Percentiles rank a stretch among this genome's conserved stretches.
phyloP scores from a whole-genome alignment of 1,140 invertebrate species.

The Lasaia peninsularis region DNA sequence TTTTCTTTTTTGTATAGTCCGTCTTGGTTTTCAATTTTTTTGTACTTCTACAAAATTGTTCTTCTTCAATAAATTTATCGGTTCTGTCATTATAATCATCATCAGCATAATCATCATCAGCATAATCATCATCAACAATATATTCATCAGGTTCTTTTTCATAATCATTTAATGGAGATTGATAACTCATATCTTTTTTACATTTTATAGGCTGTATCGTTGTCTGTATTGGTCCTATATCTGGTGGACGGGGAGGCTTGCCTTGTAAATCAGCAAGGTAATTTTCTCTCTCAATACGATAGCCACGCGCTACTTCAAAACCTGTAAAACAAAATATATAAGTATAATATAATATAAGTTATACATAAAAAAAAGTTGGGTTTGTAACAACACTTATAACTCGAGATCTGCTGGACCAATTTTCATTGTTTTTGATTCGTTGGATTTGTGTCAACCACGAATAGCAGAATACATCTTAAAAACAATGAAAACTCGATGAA shows the following conservation, averaged over 20 bases:
- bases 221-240: slow-evolving; percentile 31
- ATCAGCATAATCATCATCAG: no score
- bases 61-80: no score
- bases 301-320: slow-evolving; percentile 76
- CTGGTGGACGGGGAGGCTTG: slow-evolving; percentile 32
- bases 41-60: background rate
- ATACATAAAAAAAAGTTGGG: no score
- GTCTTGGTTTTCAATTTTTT: background rate
- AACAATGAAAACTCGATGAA: no score
- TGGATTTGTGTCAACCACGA: no score
- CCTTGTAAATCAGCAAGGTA: slow-evolving; percentile 64
- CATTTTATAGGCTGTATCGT: slow-evolving; percentile 33
- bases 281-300: slow-evolving; percentile 77
- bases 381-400: no score
- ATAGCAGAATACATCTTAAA: no score
- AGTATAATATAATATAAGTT: no score
- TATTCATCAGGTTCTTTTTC: slow-evolving; percentile 12
- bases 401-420: no score
- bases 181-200: slow-evolving; percentile 17
- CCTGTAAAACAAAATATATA: background rate
- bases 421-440: no score
- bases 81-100: no score
- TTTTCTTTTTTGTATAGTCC: background rate
- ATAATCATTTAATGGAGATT: slow-evolving; percentile 26
- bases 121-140: no score